phyloP scores from a whole-genome alignment of 1,140 invertebrate species.

The Lamellibrachia luymesi region DNA sequence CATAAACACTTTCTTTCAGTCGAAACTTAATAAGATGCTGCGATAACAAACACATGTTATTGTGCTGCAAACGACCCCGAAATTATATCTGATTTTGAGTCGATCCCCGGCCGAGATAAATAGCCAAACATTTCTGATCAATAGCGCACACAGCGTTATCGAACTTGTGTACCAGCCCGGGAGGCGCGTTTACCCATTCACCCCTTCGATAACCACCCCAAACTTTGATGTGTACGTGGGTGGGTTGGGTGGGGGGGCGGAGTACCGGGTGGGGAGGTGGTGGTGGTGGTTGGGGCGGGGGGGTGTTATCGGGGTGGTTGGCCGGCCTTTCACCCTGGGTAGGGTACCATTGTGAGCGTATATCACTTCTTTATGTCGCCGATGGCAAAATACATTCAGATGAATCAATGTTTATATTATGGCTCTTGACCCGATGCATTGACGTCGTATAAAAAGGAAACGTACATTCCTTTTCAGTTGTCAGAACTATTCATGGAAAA shows the following conservation, averaged over 20 bases:
- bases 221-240: background rate
- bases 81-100: background rate
- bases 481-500: background rate
- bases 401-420: background rate
- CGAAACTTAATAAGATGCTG: background rate
- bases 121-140: background rate
- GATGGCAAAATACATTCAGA: background rate
- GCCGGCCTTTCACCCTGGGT: background rate
- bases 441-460: background rate
- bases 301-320: background rate
- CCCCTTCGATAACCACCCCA: background rate
- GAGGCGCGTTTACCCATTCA: background rate
- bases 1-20: background rate
- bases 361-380: background rate
- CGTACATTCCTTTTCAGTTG: background rate
- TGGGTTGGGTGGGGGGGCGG: background rate
- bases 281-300: too few relatives aligned
- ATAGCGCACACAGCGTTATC: background rate
- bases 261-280: too few relatives aligned
- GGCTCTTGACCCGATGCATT: background rate
- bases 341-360: background rate
- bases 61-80: background rate
- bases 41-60: background rate
- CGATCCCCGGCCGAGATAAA: background rate
- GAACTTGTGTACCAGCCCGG: background rate